Conservation (phyloP, 2,113 vertebrate species). For the Enhydra lutris region DNA sequence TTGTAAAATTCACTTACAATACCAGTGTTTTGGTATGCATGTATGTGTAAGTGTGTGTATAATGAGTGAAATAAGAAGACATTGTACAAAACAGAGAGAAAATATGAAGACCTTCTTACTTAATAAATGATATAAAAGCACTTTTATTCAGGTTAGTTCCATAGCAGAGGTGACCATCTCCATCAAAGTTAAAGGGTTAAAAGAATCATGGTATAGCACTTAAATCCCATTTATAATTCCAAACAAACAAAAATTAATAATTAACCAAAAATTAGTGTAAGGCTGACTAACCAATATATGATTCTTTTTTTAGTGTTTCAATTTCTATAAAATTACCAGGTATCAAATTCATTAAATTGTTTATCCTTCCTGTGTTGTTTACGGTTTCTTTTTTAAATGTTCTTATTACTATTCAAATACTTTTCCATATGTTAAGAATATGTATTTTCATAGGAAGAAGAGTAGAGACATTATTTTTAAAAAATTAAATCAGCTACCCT, state of each 20-base stretch:
- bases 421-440: background rate
- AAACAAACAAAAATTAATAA: background rate
- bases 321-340: background rate
- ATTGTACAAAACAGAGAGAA: background rate
- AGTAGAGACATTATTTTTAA: background rate
- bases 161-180: background rate
- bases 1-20: background rate
- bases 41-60: accelerated
- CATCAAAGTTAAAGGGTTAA: background rate
- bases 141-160: background rate
- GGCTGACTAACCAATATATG: background rate
- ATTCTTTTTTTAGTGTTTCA: background rate
- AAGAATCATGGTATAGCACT: too few species aligned
- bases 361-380: background rate
- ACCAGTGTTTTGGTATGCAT: background rate
- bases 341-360: background rate
- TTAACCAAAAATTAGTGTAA: background rate
- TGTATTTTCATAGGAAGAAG: background rate
- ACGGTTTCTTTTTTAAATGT: background rate
- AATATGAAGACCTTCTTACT: background rate
- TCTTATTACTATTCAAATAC: background rate
- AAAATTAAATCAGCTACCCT: background rate
- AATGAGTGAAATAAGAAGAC: background rate
- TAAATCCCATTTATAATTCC: background rate
- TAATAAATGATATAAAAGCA: background rate